phyloP scores from a whole-genome alignment of 1,140 invertebrate species.

The Paracyclopina nana region DNA sequence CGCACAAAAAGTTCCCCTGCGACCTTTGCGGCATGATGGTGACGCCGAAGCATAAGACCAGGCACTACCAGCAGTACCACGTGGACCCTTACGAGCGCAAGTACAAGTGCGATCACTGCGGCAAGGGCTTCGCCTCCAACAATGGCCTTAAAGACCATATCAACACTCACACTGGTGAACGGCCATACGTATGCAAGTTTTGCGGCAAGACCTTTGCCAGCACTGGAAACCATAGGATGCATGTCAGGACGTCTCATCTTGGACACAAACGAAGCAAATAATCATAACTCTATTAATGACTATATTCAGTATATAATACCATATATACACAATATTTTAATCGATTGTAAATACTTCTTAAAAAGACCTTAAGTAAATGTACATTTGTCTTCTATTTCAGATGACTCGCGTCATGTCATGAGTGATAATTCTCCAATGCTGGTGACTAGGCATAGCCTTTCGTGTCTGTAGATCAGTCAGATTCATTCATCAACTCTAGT shows the following conservation, averaged over 20 bases:
- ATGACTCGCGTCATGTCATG: too few species aligned
- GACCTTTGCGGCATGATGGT: background rate
- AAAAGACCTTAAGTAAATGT: too few species aligned
- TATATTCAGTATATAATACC: too few species aligned
- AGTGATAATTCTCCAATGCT: too few species aligned
- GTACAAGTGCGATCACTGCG: background rate
- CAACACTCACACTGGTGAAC: background rate
- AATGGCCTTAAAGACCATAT: background rate
- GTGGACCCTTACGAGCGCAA: background rate
- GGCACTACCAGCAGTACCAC: background rate
- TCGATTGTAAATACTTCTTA: too few species aligned
- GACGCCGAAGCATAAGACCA: background rate
- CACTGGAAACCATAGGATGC: background rate
- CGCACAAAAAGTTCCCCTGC: background rate
- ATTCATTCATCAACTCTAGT: too few species aligned
- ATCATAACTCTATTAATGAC: too few species aligned
- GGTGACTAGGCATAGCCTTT: too few species aligned
- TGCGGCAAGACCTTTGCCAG: background rate
- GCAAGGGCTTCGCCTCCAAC: background rate
- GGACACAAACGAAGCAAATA: conserved; percentile 14
- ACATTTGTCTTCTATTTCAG: too few species aligned
- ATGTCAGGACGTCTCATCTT: background rate
- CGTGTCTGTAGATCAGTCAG: too few species aligned
- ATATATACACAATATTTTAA: too few species aligned
- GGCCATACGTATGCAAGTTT: background rate